phyloP scores from a whole-genome alignment of 1,140 invertebrate genomes.

The Caenorhabditis inopinata region DNA sequence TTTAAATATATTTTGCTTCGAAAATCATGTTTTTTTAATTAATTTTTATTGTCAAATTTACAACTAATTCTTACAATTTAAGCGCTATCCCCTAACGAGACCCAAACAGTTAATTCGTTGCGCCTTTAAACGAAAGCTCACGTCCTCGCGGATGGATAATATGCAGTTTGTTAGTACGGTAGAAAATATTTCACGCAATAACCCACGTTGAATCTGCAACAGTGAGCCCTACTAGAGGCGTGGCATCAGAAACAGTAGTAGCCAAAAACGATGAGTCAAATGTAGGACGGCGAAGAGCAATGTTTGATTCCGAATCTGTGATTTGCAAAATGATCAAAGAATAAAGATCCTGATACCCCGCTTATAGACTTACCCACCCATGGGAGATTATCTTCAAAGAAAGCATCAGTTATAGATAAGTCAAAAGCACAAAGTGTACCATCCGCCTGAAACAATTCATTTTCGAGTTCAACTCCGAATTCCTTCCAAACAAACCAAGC shows the following conservation, averaged over 20 bases:
- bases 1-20: too few relatives aligned
- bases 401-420: conserved; percentile 15
- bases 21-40: too few relatives aligned
- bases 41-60: too few relatives aligned
- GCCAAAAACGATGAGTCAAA: background rate
- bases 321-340: background rate
- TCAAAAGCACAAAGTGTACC: conserved; percentile 11
- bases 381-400: background rate
- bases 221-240: background rate
- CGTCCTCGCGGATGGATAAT: too few relatives aligned
- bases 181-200: too few relatives aligned
- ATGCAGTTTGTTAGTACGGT: too few relatives aligned
- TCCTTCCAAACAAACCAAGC: background rate
- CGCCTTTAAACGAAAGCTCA: too few relatives aligned
- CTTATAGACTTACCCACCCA: background rate
- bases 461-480: background rate
- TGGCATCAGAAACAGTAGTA: background rate
- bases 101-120: too few relatives aligned
- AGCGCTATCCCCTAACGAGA: too few relatives aligned
- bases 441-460: background rate
- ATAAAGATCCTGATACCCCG: background rate
- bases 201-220: background rate
- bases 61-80: too few relatives aligned
- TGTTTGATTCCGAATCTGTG: background rate
- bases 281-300: background rate